Conservation (phyloP, 2,797 vertebrate species). For the Myripristis jacobus region DNA sequence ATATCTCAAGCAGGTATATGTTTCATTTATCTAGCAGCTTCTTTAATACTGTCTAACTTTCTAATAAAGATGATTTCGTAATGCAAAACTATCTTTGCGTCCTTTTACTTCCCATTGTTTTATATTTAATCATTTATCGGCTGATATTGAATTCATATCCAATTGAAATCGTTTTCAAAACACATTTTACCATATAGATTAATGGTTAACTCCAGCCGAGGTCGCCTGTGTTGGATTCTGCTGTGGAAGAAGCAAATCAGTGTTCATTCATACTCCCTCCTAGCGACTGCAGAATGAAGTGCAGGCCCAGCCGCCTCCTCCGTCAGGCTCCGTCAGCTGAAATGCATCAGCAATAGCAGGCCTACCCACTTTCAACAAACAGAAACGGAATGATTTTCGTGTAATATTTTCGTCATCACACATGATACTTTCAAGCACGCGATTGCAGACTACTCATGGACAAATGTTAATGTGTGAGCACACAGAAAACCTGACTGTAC, state of each 20-base stretch:
- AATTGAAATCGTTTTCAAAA: too few relatives aligned
- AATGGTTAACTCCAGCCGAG: background rate
- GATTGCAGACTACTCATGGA: background rate
- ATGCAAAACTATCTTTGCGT: too few relatives aligned
- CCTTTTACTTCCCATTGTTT: too few relatives aligned
- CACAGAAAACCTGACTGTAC: background rate
- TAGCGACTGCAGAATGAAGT: constrained; percentile 69
- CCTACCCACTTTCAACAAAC: constrained; percentile 3
- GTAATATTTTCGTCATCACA: background rate
- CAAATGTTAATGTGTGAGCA: background rate
- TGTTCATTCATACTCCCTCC: constrained; percentile 75
- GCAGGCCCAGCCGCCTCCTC: constrained; percentile 27
- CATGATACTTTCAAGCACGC: background rate
- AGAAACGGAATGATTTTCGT: constrained; percentile 11
- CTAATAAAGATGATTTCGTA: too few relatives aligned
- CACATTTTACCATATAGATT: background rate
- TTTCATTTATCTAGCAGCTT: too few relatives aligned
- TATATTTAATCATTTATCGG: background rate
- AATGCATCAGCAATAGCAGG: constrained; percentile 5
- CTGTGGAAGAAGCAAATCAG: constrained; percentile 2
- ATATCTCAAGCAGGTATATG: too few relatives aligned
- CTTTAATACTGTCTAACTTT: too few relatives aligned
- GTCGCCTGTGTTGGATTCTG: background rate
- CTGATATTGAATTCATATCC: too few relatives aligned
- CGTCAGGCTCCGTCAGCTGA: constrained; percentile 23